phyloP scores from a whole-genome alignment of 2,113 vertebrate genomes.

The Sebastes fasciatus region DNA sequence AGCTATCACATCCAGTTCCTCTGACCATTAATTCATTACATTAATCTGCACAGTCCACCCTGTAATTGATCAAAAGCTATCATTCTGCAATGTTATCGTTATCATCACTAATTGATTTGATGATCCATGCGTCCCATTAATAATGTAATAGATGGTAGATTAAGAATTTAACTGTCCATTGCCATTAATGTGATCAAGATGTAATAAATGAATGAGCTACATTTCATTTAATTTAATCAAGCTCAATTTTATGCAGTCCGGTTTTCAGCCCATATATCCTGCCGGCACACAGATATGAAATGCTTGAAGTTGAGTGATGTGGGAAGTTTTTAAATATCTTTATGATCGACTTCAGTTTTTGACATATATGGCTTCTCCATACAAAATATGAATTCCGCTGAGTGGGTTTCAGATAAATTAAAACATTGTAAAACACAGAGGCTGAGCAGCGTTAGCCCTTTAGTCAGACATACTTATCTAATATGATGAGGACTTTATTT shows the following conservation, averaged over 20 bases:
- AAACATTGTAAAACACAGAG: slow-evolving; percentile 30
- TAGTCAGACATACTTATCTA: not conserved
- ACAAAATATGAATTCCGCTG: slow-evolving; percentile 49
- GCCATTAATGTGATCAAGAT: slow-evolving; percentile 83
- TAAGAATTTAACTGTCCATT: slow-evolving; percentile 83
- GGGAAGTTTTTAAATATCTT: slow-evolving; percentile 65
- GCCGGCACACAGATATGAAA: slow-evolving; percentile 27
- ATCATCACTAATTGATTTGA: slow-evolving; percentile 84
- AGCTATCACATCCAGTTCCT: slow-evolving; percentile 28
- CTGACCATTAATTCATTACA: slow-evolving; percentile 54
- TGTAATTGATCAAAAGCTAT: slow-evolving; percentile 74
- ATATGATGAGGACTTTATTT: slow-evolving; percentile 35
- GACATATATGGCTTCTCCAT: slow-evolving; percentile 1
- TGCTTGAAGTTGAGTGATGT: slow-evolving; percentile 45
- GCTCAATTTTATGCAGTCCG: slow-evolving; percentile 69
- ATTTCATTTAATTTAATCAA: slow-evolving; percentile 83
- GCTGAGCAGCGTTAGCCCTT: slow-evolving; percentile 19
- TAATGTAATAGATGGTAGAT: slow-evolving; percentile 79
- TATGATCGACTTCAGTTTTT: slow-evolving; percentile 39
- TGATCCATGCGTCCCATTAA: slow-evolving; percentile 79
- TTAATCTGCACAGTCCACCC: slow-evolving; percentile 43
- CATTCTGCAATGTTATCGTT: slow-evolving; percentile 79
- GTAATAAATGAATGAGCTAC: slow-evolving; percentile 79
- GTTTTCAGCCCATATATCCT: slow-evolving; percentile 71
- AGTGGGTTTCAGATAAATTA: slow-evolving; percentile 51